Conservation (phyloP, 2,113 vertebrate genomes). For the Gallinago paraguaiae region DNA sequence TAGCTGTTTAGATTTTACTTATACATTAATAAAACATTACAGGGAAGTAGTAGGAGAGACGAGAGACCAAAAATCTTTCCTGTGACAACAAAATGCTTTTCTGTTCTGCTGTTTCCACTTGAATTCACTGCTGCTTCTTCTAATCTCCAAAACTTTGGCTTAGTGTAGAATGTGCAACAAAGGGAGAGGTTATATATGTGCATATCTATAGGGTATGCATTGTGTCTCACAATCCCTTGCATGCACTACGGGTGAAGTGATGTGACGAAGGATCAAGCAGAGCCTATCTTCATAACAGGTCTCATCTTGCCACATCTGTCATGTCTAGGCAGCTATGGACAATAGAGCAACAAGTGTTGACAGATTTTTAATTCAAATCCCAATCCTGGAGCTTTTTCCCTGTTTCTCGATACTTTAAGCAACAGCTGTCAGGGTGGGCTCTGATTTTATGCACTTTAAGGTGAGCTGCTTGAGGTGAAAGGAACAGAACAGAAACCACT, state of each 20-base stretch:
- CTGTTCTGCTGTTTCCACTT: not conserved
- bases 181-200: not conserved
- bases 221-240: not conserved
- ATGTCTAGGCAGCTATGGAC: not conserved
- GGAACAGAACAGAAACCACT: not conserved
- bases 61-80: constrained; percentile 49
- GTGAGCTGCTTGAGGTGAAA: not conserved
- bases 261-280: not conserved
- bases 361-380: not conserved
- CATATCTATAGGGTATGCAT: not conserved
- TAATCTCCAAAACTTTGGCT: not conserved
- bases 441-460: not conserved
- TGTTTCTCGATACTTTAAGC: not conserved
- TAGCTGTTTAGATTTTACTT: constrained; percentile 51
- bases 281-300: accelerated
- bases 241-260: not conserved
- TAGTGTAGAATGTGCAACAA: not conserved
- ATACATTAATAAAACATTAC: constrained; percentile 62
- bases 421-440: not conserved
- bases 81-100: constrained; percentile 45
- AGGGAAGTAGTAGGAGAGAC: constrained; percentile 36
- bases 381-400: not conserved
- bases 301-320: not conserved
- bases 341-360: not conserved
- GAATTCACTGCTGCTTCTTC: not conserved